Evolutionary conservation across 2,113 vertebrate species (phyloP).

Genomic region (Calypte anna): DNA sequence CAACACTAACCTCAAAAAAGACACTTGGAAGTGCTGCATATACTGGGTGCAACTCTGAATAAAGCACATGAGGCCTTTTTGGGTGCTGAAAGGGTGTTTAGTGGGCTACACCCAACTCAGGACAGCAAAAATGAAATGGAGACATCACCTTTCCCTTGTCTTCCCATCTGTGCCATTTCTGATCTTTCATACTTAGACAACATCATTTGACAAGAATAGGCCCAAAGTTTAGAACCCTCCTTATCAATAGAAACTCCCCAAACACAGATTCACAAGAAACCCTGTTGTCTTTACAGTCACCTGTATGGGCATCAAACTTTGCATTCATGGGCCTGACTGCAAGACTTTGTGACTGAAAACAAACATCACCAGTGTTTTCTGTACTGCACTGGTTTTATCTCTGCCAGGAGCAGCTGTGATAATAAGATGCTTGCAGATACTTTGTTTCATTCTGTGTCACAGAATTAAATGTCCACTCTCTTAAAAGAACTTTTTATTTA

Average conservation of each 20-base stretch:
- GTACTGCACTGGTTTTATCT: not conserved
- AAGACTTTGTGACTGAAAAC: not conserved
- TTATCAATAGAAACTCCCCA: not conserved
- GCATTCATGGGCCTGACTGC: not conserved
- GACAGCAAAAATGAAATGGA: not conserved
- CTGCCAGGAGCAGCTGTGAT: not conserved
- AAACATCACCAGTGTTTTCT: not conserved
- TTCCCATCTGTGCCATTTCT: not conserved
- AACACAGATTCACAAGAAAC: not conserved
- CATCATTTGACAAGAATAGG: not conserved
- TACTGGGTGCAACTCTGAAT: not conserved
- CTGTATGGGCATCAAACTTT: not conserved
- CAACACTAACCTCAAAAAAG: not conserved
- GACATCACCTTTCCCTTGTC: not conserved
- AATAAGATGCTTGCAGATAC: not conserved
- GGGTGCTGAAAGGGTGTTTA: not conserved
- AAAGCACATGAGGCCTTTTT: not conserved
- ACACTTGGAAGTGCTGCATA: not conserved
- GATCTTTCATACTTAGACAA: not conserved
- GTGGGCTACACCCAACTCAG: not conserved
- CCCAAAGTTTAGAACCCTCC: not conserved
- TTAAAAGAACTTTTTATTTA: not conserved
- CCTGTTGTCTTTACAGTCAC: not conserved
- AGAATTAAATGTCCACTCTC: not conserved
- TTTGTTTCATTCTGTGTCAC: not conserved